A percentile compares a stretch with the other conserved stretches of the same genome.
These are phyloP conservation scores for Oscheius sp. DNA, from an alignment of 2,888 invertebrate genomes.

Conservation along the genomic window DNA sequence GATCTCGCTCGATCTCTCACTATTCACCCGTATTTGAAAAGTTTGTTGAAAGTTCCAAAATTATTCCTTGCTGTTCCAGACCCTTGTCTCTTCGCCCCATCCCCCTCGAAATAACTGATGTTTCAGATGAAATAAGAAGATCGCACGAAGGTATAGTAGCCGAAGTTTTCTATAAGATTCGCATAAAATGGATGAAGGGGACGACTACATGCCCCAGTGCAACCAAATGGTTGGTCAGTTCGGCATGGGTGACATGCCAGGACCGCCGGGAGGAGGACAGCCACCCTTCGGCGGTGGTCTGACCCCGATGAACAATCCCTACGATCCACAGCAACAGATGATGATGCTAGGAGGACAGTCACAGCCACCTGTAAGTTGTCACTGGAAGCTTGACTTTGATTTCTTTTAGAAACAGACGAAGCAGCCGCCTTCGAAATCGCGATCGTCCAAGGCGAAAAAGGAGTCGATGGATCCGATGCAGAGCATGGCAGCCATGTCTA, in stretches of 20 bases:
- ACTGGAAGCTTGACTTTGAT: too few species aligned
- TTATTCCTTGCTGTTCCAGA: too few species aligned
- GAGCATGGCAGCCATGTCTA: constrained; percentile 59
- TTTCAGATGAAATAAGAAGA: constrained; percentile 32
- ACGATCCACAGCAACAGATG: constrained; percentile 52
- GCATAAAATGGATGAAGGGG: constrained; percentile 49
- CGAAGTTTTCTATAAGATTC: too few species aligned
- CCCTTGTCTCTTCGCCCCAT: too few species aligned
- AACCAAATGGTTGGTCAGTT: constrained; percentile 62
- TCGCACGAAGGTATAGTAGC: too few species aligned
- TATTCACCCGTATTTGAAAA: too few species aligned
- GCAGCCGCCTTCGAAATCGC: constrained; percentile 39
- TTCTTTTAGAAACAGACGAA: not conserved
- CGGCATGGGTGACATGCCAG: constrained; percentile 41
- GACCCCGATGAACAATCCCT: constrained; percentile 49
- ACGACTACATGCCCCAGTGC: constrained; percentile 71
- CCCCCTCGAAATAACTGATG: too few species aligned
- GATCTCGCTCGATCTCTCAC: too few species aligned
- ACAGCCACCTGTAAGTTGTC: constrained; percentile 16
- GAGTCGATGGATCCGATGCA: constrained; percentile 52
- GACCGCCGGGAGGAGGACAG: constrained; percentile 23
- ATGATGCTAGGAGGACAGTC: constrained; percentile 53
- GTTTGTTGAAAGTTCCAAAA: too few species aligned
- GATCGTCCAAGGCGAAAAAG: constrained; percentile 33
- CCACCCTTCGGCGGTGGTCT: constrained; percentile 18